Evolutionary conservation across 2,113 vertebrate species (phyloP), one percentile per base, ranked within the genome.

Genomic region (Pedetes capensis): DNA sequence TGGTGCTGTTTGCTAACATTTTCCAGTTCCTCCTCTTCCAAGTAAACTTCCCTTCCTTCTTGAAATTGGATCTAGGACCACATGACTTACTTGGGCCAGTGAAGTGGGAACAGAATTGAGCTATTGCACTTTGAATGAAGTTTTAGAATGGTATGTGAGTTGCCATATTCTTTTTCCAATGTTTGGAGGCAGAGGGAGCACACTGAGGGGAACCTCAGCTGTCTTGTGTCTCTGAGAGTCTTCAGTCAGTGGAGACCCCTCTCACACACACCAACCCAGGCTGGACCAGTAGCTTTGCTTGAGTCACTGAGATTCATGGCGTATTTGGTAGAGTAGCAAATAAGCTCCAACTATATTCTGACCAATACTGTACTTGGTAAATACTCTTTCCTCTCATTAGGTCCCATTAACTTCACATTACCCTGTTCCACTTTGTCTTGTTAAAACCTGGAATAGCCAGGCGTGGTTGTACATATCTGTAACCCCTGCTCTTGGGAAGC

Each of bases 381-480:
- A 49, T 53, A 92, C 25, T 44, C 55, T n/a, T 72, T 91, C 39
- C 55, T 9, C 57, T n/a, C 39, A 71, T 68, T 68, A 96, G n/a
- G 90, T 94, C 34, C 95, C 39, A 37, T 76, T 66, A 91, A 8
- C 71, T 88, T 53, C 10, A 49, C 25, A 42, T 79, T 87, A 90
- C 39, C 59, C 59, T 61, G 4, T 16, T 84, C 6, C 22, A 92
- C 51, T 37, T 44, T 55, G 20, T 61, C 25, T 18, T 29, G 53
- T 55, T 55, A 9, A n/a, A n/a, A n/a, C n/a, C n/a, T n/a, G n/a
- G n/a, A n/a, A n/a, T n/a, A n/a, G n/a, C n/a, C n/a, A n/a, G n/a
- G n/a, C n/a, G n/a, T n/a, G n/a, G n/a, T n/a, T n/a, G n/a, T n/a
- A n/a, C n/a, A n/a, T n/a, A n/a, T n/a, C n/a, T n/a, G n/a, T n/a